Percentiles rank a stretch among this genome's conserved stretches.
Evolutionary conservation across 2,113 vertebrate genomes (phyloP).

Genomic region (Sinocyclocheilus anophthalmus): DNA sequence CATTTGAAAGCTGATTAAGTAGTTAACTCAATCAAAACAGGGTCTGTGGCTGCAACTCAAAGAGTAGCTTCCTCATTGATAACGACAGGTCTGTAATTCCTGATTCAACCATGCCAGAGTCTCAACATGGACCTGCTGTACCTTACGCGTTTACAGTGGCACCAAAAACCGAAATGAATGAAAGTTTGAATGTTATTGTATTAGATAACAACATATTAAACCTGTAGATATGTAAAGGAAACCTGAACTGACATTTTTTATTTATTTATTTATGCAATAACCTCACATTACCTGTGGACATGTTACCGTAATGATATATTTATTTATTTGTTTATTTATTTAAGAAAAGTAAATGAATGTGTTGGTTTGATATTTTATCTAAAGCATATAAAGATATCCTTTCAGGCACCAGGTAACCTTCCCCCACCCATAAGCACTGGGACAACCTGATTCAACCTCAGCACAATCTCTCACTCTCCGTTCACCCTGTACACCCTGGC

Average conservation of each 20-base stretch:
- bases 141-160: neutral
- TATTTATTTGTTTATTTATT: neutral
- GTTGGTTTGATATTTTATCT: neutral
- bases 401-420: neutral
- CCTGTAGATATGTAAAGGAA: neutral
- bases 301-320: too few relatives aligned
- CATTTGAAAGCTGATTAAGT: constrained; percentile 28
- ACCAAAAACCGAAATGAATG: neutral
- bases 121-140: neutral
- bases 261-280: neutral
- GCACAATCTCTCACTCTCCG: neutral
- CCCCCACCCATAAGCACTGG: neutral
- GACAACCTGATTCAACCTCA: neutral
- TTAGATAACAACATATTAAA: neutral
- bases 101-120: neutral
- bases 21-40: constrained; percentile 20
- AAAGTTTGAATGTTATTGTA: neutral
- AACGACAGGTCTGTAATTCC: constrained; percentile 1
- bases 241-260: neutral
- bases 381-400: neutral
- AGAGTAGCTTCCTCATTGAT: constrained; percentile 25
- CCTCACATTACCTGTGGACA: neutral
- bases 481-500: constrained; percentile 1
- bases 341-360: too few relatives aligned
- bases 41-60: neutral